These are phyloP conservation scores for Cetonia aurata DNA, from an alignment of 2,888 invertebrate genomes.

Conservation along the genomic window DNA sequence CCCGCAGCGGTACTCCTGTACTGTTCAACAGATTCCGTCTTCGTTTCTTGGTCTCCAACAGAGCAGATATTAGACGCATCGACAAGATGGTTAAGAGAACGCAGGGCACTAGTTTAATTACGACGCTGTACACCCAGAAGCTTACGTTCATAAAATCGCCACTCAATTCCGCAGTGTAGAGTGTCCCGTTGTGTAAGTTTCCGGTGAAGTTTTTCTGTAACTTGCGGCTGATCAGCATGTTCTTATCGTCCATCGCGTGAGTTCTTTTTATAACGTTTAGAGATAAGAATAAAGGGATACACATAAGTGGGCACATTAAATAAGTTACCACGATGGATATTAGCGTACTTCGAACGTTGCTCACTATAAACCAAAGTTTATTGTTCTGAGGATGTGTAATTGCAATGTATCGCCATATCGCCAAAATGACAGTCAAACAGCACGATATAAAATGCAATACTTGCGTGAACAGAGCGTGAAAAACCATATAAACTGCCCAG, in stretches of 20 bases:
- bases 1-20: conserved; percentile 62
- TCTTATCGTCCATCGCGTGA: conserved; percentile 61
- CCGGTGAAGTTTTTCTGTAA: conserved; percentile 55
- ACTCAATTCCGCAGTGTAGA: conserved; percentile 70
- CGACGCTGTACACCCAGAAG: conserved; percentile 94
- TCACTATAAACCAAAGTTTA: conserved; percentile 74
- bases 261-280: conserved; percentile 72
- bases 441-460: conserved; percentile 87
- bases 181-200: conserved; percentile 53
- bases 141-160: conserved; percentile 77
- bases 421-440: conserved; percentile 92
- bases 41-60: conserved; percentile 83
- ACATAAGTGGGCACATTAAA: conserved; percentile 85
- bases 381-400: conserved; percentile 87
- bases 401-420: conserved; percentile 92
- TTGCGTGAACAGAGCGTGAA: conserved; percentile 92
- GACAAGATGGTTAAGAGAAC: conserved; percentile 87
- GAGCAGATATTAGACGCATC: conserved; percentile 80
- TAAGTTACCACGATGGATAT: conserved; percentile 84
- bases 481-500: conserved; percentile 86
- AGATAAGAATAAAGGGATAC: conserved; percentile 85
- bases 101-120: conserved; percentile 93
- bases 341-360: conserved; percentile 82
- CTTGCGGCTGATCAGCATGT: conserved; percentile 61
- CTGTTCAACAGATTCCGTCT: conserved; percentile 76